Percentiles rank a stretch among this genome's conserved stretches.
These are phyloP conservation scores for Lepidochrysops patricia DNA, from an alignment of 2,888 invertebrate genomes.

Conservation along the genomic window DNA sequence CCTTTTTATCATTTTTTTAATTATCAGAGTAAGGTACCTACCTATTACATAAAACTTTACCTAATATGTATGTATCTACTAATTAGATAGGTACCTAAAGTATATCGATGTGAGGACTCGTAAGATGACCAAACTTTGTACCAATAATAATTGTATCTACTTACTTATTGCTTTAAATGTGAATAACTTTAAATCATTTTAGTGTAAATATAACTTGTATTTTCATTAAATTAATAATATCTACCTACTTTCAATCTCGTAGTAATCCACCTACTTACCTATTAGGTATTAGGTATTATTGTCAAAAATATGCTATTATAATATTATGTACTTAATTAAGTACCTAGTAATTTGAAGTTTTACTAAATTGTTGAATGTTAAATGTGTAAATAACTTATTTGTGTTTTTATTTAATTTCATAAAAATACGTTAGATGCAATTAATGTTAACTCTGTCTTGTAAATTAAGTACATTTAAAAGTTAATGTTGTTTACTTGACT, in stretches of 20 bases:
- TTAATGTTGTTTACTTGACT: not conserved
- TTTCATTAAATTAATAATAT: not conserved
- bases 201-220: not conserved
- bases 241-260: not conserved
- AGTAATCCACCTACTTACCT: not conserved
- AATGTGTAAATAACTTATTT: conserved; percentile 1
- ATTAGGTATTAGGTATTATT: conserved; percentile 1
- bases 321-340: not conserved
- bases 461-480: not conserved
- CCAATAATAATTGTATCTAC: too few relatives aligned
- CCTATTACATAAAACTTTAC: too few relatives aligned
- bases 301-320: not conserved
- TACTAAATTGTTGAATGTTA: conserved; percentile 11
- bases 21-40: too few relatives aligned
- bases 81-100: too few relatives aligned
- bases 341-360: not conserved
- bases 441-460: not conserved
- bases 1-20: not conserved
- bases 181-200: not conserved
- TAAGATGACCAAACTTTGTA: too few relatives aligned
- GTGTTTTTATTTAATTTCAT: not conserved
- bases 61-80: too few relatives aligned
- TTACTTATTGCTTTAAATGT: not conserved
- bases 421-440: conserved; percentile 1
- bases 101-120: too few relatives aligned